These are phyloP conservation scores for Anas bahamensis DNA, from an alignment of 2,797 vertebrate species.

Conservation along the genomic window DNA sequence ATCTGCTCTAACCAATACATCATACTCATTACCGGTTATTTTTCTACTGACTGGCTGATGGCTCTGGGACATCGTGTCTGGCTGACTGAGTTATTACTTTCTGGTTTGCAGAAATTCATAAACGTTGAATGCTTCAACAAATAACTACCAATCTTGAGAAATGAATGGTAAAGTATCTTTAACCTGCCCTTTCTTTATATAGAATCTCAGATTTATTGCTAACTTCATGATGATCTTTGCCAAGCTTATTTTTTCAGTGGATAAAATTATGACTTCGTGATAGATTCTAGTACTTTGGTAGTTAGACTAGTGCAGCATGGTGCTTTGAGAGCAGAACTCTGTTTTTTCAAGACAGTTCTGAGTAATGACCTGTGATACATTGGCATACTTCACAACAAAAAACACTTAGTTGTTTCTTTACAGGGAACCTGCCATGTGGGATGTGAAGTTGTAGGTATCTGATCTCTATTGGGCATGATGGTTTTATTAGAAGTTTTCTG, in stretches of 20 bases:
- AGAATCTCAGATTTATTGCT: constrained; percentile 27
- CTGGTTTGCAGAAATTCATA: constrained; percentile 24
- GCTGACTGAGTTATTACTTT: constrained; percentile 7
- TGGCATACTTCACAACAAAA: constrained; percentile 9
- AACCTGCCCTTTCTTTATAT: constrained; percentile 15
- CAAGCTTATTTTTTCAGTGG: constrained; percentile 4
- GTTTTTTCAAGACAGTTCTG: not conserved
- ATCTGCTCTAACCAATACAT: constrained; percentile 19
- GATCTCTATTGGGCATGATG: constrained; percentile 16
- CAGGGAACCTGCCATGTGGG: not conserved
- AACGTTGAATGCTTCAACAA: not conserved
- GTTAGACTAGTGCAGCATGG: not conserved
- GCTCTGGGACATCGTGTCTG: not conserved
- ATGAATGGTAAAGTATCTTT: not conserved
- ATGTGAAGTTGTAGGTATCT: constrained; percentile 41
- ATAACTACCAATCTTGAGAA: constrained; percentile 24
- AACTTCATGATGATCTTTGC: not conserved
- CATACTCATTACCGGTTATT: not conserved
- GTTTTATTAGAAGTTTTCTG: constrained; percentile 45
- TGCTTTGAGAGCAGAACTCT: not conserved
- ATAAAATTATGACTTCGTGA: constrained; percentile 11
- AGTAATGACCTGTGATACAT: constrained; percentile 55
- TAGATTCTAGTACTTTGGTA: not conserved
- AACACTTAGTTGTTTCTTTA: constrained; percentile 19
- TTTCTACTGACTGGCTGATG: not conserved